Conservation (phyloP, 2,113 vertebrate species). For the Brachyhypopomus occidentalis region DNA sequence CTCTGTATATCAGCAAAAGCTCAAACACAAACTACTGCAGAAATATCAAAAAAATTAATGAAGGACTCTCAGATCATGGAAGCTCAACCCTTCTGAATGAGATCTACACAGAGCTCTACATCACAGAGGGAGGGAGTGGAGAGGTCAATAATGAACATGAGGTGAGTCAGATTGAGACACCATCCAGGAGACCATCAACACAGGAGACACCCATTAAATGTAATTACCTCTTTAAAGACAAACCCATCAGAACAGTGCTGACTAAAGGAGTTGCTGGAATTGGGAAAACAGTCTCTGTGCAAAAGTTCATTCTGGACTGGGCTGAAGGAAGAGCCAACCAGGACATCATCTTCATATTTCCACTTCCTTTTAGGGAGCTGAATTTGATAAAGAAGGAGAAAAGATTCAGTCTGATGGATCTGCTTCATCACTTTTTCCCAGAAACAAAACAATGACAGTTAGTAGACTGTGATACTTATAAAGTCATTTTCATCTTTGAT, state of each 20-base stretch:
- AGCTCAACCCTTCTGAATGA: neutral
- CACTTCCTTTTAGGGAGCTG: slow-evolving; percentile 44
- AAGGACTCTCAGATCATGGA: too few relatives aligned
- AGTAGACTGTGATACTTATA: too few relatives aligned
- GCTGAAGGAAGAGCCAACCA: slow-evolving; percentile 30
- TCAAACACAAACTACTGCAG: too few relatives aligned
- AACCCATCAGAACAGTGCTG: slow-evolving; percentile 18
- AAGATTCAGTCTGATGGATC: too few relatives aligned
- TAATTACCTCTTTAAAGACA: slow-evolving; percentile 31
- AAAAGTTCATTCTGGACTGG: slow-evolving; percentile 36
- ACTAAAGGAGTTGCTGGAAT: slow-evolving; percentile 34
- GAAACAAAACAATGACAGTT: too few relatives aligned
- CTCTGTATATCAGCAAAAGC: too few relatives aligned
- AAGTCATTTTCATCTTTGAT: too few relatives aligned
- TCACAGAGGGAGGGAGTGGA: slow-evolving; percentile 47
- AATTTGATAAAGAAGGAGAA: slow-evolving; percentile 17
- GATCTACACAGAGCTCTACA: slow-evolving; percentile 57
- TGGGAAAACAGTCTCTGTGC: slow-evolving; percentile 31
- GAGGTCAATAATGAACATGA: slow-evolving; percentile 44
- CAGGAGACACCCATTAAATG: slow-evolving; percentile 21
- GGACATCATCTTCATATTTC: slow-evolving; percentile 33
- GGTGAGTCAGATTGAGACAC: slow-evolving; percentile 37
- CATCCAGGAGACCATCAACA: neutral
- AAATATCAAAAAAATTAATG: too few relatives aligned
- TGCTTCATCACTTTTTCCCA: too few relatives aligned